Base-by-base conservation (phyloP, 2,113 vertebrate species). In the Cynocephalus volans region DNA sequence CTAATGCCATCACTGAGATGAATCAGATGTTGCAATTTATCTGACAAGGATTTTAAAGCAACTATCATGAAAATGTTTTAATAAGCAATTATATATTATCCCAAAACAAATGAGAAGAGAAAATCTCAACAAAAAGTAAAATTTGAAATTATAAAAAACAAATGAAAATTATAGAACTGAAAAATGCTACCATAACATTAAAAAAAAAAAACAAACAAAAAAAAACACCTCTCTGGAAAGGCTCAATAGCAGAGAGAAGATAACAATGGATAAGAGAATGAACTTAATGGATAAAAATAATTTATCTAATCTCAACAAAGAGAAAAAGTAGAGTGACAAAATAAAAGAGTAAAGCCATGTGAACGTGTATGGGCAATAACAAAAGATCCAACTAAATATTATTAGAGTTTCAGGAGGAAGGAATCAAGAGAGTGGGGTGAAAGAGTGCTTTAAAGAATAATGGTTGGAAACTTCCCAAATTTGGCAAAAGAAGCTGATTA, bases 341-440 rank as follows among this genome's bases (percentile, higher is more conserved):
- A 41, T 41, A 26, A 73, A n/a, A 33, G 23, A 26, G 4, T 9
- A 26, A 36, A 84, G 7, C 67, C 18, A n/a, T 50, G 28, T 31
- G 69, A 33, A 58, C 24, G 1, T 23, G 18, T n/a, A 1, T n/a
- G 21, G 12, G 23, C 62, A 62, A 4, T 48, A 62, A 14, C 18
- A 41, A 41, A 94, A 50, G 8, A n/a, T 77, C 23, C 26, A n/a
- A 19, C 0, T 21, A 5, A 2, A 6, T 50, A 11, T 82, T 73
- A 18, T 64, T 2, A 21, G 28, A 21, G 4, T 54, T 31, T 23
- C 13, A 62, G 56, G 48, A 72, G 23, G 24, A 26, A 12, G 65
- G 6, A 13, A 72, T 48, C 9, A 82, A 50, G 14, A 45, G 4
- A 24, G 23, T n/a, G 3, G 8, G 0, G 28, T 5, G 5, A 58